Base-by-base conservation (phyloP, 2,888 invertebrate species). In the Polymixis lichenea region DNA sequence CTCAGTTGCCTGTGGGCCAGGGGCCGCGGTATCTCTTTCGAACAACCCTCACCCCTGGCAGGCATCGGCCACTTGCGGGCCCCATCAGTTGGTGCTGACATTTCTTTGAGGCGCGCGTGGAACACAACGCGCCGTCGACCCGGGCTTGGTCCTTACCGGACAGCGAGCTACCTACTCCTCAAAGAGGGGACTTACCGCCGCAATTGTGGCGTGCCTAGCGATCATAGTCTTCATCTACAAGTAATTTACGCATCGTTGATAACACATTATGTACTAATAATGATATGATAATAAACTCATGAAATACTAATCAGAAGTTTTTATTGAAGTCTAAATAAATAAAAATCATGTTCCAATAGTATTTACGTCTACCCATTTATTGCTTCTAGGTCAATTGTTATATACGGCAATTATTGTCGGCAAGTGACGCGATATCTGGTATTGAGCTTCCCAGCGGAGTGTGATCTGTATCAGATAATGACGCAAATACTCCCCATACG, bases 341-440 rank as follows among this genome's bases (percentile, higher is more conserved):
- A 77, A 55, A 51, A 79, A 58, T 8, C 13, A 49, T n/a, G n/a
- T 38, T 72, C 28, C 32, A 65, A 62, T 74, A 62, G 69, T 68
- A 71, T 64, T 56, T 32, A 64, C 62, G 49, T 72, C 25, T 66
- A 60, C 75, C 62, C 80, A 71, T 77, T 73, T 81, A 85, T 76
- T 69, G 72, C 55, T 69, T 78, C 72, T 77, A 81, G 82, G 74
- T 82, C 82, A 86, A 85, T 82, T 82, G 83, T 78, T 85, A 60
- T 22, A 43, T 25, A 80, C 28, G 74, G 74, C 51, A 78, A 82
- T 49, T n/a, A n/a, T n/a, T n/a, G n/a, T 51, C 66, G 38, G 76
- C 58, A 76, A 72, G 60, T 85, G 83, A 72, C 53, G 83, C 62
- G 53, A 74, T 72, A 62, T 58, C 86, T 74, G 72, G 72, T 75